These are phyloP conservation scores for Chrysomallon squamiferum DNA, from an alignment of 1,140 invertebrate species.

Conservation along the genomic window DNA sequence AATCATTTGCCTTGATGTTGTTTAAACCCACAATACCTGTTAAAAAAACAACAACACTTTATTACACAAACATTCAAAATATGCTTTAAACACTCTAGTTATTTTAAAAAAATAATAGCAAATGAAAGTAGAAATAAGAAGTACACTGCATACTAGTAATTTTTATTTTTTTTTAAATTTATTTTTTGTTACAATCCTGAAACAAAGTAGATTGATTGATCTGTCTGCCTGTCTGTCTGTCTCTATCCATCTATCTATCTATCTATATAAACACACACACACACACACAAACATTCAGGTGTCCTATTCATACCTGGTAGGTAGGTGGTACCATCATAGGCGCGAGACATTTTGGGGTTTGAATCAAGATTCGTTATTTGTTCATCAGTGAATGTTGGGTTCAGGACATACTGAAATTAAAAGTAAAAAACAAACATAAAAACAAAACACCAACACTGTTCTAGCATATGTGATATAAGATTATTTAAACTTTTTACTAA, in stretches of 20 bases:
- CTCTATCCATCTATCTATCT: no score
- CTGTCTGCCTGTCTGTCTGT: no score
- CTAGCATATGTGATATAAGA: no score
- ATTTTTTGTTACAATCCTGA: no score
- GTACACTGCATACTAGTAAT: not conserved
- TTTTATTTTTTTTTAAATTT: no score
- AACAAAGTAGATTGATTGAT: no score
- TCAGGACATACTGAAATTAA: slow-evolving; percentile 83
- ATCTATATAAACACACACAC: no score
- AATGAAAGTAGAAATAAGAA: not conserved
- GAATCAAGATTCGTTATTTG: slow-evolving; percentile 84
- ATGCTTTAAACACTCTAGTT: not conserved
- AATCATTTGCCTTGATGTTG: slow-evolving; percentile 95
- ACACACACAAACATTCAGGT: no score
- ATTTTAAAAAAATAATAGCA: not conserved
- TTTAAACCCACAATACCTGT: slow-evolving; percentile 90
- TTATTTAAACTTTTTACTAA: not conserved
- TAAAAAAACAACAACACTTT: slow-evolving; percentile 24
- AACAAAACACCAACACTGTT: not conserved
- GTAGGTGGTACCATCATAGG: slow-evolving; percentile 96
- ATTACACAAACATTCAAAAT: not conserved
- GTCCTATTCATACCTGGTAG: slow-evolving; percentile 86
- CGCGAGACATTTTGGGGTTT: slow-evolving; percentile 86
- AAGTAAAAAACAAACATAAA: slow-evolving; percentile 11
- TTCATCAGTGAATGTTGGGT: slow-evolving; percentile 90